Evolutionary conservation across 37 sponge, comb jelly and placozoan genomes (phyloP).

Genomic region (Mnemiopsis leidyi): DNA sequence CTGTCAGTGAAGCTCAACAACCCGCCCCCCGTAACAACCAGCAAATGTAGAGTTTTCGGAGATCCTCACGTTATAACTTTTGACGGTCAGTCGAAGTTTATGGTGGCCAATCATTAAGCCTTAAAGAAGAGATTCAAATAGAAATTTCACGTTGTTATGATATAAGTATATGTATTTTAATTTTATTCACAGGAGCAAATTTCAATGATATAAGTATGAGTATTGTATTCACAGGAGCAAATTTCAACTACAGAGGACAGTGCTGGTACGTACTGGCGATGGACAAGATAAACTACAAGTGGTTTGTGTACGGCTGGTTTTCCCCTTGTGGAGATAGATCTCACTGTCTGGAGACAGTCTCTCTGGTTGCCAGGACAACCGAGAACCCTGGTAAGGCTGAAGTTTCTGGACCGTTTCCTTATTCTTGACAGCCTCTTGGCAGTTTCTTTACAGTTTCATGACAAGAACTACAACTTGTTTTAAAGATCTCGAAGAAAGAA

Average conservation of each 20-base stretch:
- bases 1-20: neutral
- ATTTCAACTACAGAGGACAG: slow-evolving; percentile 58
- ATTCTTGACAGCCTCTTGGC: too few species aligned
- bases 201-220: too few species aligned
- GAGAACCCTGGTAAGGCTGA: neutral
- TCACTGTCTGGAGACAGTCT: slow-evolving; percentile 49
- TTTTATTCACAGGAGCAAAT: too few species aligned
- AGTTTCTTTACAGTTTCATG: too few species aligned
- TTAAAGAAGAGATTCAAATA: too few species aligned
- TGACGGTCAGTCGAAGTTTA: slow-evolving; percentile 62
- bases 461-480: too few species aligned
- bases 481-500: too few species aligned
- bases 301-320: slow-evolving; percentile 56
- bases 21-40: neutral
- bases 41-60: slow-evolving; percentile 27
- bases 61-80: slow-evolving; percentile 41
- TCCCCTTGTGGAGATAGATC: slow-evolving; percentile 22
- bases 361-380: slow-evolving; percentile 11
- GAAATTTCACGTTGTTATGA: too few species aligned
- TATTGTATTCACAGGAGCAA: too few species aligned
- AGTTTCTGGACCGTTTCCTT: too few species aligned
- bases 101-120: too few species aligned
- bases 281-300: neutral
- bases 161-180: too few species aligned
- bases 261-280: slow-evolving; percentile 60